Conservation (phyloP, 2,797 vertebrate species). For the Mormyrus hasselquistii region DNA sequence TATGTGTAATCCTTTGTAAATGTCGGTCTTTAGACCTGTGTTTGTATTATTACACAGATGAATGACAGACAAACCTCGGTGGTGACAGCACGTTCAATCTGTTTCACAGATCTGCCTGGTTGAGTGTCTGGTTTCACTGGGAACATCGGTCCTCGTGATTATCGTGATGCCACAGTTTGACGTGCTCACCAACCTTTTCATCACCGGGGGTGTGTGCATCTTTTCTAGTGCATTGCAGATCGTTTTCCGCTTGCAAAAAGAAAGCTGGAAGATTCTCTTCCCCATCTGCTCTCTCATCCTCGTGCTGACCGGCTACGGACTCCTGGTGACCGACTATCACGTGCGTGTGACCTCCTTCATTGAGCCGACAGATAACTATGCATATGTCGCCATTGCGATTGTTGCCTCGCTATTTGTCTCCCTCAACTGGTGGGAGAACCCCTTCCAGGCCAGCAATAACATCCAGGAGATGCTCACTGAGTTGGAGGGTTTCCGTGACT, state of each 20-base stretch:
- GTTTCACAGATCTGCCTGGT: constrained; percentile 53
- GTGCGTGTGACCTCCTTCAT: constrained; percentile 44
- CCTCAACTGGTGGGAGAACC: constrained; percentile 73
- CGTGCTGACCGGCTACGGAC: constrained; percentile 52
- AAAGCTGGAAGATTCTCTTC: constrained; percentile 62
- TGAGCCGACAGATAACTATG: neutral
- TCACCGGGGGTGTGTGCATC: constrained; percentile 65
- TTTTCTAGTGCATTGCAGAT: constrained; percentile 60
- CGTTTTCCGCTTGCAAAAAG: constrained; percentile 48
- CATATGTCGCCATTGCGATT: constrained; percentile 57
- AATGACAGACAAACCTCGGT: neutral
- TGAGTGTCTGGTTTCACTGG: constrained; percentile 63
- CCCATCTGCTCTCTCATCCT: constrained; percentile 61
- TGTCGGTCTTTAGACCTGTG: neutral
- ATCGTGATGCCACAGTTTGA: constrained; percentile 72
- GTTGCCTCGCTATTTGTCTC: constrained; percentile 59
- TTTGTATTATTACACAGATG: neutral
- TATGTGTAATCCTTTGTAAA: neutral
- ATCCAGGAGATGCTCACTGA: constrained; percentile 51
- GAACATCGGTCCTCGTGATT: constrained; percentile 60
- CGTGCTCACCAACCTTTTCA: constrained; percentile 66
- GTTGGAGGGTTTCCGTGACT: constrained; percentile 59
- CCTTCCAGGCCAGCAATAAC: constrained; percentile 55
- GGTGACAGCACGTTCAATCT: constrained; percentile 7
- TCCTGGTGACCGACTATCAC: constrained; percentile 57